A percentile compares a stretch with the other conserved stretches of the same genome.
These are phyloP conservation scores for Melanostoma scalare DNA, from an alignment of 2,888 invertebrate species.

Conservation along the genomic window DNA sequence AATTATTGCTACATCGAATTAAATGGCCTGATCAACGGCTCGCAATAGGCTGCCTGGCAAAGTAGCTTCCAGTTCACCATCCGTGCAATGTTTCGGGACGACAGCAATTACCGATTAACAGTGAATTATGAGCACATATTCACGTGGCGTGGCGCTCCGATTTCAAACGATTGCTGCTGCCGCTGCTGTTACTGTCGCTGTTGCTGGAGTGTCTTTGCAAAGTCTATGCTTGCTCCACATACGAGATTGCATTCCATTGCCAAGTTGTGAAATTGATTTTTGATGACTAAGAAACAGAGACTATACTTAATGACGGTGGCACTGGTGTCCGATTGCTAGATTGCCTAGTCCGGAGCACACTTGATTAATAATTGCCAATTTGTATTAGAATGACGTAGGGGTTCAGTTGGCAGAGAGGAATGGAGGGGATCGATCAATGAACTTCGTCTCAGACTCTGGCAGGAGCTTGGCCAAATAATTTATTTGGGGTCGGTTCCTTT, in stretches of 20 bases:
- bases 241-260: conserved; percentile 56
- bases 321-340: conserved; percentile 71
- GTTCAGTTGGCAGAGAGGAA: too few species aligned
- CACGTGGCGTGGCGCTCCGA: conserved; percentile 69
- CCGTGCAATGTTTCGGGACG: conserved; percentile 59
- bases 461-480: conserved; percentile 61
- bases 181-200: neutral
- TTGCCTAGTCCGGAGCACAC: conserved; percentile 64
- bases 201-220: conserved; percentile 3
- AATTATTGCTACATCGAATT: conserved; percentile 72
- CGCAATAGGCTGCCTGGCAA: conserved; percentile 23
- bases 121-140: conserved; percentile 70
- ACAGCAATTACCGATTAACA: conserved; percentile 72
- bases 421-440: conserved; percentile 43
- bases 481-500: conserved; percentile 71
- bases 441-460: conserved; percentile 56
- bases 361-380: conserved; percentile 73
- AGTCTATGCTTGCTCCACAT: conserved; percentile 54
- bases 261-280: conserved; percentile 70
- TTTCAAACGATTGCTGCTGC: conserved; percentile 18
- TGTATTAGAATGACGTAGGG: conserved; percentile 32
- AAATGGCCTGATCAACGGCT: conserved; percentile 70
- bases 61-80: conserved; percentile 56
- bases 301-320: conserved; percentile 57
- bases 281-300: conserved; percentile 67